These are phyloP conservation scores for Myrmecobius fasciatus DNA, from an alignment of 2,113 vertebrate species.

Conservation along the genomic window DNA sequence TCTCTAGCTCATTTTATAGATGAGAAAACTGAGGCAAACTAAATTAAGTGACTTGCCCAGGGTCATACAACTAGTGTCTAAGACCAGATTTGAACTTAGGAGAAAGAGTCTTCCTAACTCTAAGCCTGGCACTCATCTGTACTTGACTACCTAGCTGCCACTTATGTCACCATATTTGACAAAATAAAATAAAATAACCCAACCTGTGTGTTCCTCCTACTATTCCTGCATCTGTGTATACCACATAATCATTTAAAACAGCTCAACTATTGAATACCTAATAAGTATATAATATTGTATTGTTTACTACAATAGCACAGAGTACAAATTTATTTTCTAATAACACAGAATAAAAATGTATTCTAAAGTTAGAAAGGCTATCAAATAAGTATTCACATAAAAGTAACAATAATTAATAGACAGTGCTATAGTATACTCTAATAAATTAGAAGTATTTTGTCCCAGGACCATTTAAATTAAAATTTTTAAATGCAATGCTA, in stretches of 20 bases:
- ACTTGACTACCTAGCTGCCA: background rate
- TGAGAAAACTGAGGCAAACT: background rate
- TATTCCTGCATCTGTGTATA: constrained; percentile 8
- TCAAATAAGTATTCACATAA: background rate
- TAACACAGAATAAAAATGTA: background rate
- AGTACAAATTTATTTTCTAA: background rate
- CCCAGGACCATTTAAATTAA: background rate
- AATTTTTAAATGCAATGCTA: background rate
- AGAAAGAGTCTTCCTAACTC: background rate
- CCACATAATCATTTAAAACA: constrained; percentile 41
- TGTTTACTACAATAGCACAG: background rate
- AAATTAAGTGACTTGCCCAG: background rate
- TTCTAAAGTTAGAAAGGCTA: background rate
- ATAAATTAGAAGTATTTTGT: constrained; percentile 52
- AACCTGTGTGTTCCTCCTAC: constrained; percentile 9
- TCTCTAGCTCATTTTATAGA: background rate
- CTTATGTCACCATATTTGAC: constrained; percentile 8
- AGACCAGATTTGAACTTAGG: background rate
- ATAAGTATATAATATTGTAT: background rate
- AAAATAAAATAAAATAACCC: constrained; percentile 48
- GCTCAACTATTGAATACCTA: constrained; percentile 7
- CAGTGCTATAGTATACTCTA: constrained; percentile 76
- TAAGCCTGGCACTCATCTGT: background rate
- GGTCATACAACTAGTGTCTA: background rate
- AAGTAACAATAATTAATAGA: constrained; percentile 49